A percentile compares a stretch with the other conserved stretches of the same genome.
phyloP scores from a whole-genome alignment of 2,113 vertebrate species.

The Hyperoodon ampullatus region DNA sequence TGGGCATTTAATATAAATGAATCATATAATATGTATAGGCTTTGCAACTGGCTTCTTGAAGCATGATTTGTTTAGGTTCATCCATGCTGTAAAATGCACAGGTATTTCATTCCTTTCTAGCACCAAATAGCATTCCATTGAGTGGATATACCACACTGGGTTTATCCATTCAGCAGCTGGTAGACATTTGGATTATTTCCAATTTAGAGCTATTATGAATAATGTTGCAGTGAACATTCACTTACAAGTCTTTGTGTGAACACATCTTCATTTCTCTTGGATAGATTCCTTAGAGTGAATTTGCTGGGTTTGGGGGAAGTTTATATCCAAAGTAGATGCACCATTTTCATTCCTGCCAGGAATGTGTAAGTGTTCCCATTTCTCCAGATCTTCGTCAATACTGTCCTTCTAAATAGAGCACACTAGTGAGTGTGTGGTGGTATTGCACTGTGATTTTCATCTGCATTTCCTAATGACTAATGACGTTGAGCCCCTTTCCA shows the following conservation, averaged over 20 bases:
- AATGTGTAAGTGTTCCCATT: background rate
- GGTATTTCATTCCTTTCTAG: background rate
- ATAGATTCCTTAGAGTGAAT: slow-evolving; percentile 15
- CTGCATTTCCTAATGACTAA: background rate
- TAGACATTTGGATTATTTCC: background rate
- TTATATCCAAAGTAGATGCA: background rate
- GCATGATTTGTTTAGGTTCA: background rate
- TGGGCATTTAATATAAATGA: background rate
- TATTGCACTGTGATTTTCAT: background rate
- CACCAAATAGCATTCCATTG: background rate
- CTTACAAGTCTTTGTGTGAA: background rate
- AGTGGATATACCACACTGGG: background rate
- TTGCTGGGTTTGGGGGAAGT: background rate
- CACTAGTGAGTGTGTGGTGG: background rate
- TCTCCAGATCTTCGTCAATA: background rate
- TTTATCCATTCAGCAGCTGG: background rate
- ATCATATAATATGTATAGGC: background rate
- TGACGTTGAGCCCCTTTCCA: background rate
- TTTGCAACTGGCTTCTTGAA: background rate
- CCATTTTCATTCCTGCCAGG: background rate
- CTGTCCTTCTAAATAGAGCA: background rate
- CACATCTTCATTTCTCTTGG: slow-evolving; percentile 8
- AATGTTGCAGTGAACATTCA: background rate
- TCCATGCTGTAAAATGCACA: background rate
- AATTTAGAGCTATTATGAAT: background rate